Evolutionary conservation across 30 jellyfish, hydroid and myxozoan species (phyloP).

Genomic region (Aurelia sp.): DNA sequence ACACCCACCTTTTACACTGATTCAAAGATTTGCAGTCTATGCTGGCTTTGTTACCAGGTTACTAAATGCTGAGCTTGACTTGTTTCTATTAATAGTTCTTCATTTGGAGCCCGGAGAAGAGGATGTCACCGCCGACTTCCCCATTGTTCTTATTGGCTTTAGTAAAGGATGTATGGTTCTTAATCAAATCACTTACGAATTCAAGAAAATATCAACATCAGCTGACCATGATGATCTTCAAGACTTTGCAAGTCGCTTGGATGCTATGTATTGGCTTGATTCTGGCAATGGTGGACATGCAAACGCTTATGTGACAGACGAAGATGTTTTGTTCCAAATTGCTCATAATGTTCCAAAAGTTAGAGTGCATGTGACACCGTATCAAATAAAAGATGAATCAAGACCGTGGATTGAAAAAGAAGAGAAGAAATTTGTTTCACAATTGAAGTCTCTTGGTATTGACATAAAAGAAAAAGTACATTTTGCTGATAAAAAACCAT

Average conservation of each 20-base stretch:
- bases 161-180: constrained; percentile 94
- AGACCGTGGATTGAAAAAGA: constrained; percentile 87
- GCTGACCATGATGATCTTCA: constrained; percentile 11
- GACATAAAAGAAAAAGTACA: constrained; percentile 59
- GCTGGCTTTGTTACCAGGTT: no score
- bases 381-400: constrained; percentile 60
- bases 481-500: constrained; percentile 65
- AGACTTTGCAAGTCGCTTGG: constrained; percentile 44
- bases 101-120: constrained; percentile 58
- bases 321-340: constrained; percentile 38
- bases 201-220: constrained; percentile 43
- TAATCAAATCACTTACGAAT: constrained; percentile 80
- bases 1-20: no score
- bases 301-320: constrained; percentile 82
- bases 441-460: constrained; percentile 51
- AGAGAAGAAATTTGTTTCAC: constrained; percentile 57
- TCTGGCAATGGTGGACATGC: constrained; percentile 82
- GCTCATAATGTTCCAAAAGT: constrained; percentile 67
- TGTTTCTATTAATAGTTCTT: constrained; percentile 28
- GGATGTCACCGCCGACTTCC: constrained; percentile 64
- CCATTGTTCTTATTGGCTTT: constrained; percentile 72
- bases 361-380: constrained; percentile 84
- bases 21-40: no score
- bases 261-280: constrained; percentile 73
- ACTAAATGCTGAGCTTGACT: background rate